phyloP scores from a whole-genome alignment of 2,797 vertebrate genomes.

The Acrocephalus scirpaceus region DNA sequence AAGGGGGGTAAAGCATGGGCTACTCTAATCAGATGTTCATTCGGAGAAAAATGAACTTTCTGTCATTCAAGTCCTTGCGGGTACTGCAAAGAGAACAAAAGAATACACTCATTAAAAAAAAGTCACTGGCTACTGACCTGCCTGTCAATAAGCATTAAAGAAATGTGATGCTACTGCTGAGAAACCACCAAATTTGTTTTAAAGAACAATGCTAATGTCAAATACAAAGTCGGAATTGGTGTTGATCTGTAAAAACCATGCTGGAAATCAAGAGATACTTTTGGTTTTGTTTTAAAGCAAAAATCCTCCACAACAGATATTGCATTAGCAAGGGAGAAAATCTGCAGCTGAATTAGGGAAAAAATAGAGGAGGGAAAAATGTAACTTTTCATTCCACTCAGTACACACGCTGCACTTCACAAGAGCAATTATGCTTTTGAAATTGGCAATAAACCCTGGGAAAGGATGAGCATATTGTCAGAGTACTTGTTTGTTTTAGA shows the following conservation, averaged over 20 bases:
- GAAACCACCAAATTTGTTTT: conserved; percentile 11
- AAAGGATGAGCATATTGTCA: background rate
- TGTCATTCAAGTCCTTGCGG: conserved; percentile 55
- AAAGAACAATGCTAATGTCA: background rate
- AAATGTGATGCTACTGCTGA: conserved; percentile 9
- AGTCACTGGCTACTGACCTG: conserved; percentile 43
- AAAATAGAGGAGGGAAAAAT: background rate
- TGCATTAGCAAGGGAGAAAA: background rate
- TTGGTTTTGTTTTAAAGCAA: background rate
- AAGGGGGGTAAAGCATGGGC: conserved; percentile 51
- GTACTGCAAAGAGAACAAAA: conserved; percentile 57
- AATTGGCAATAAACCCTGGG: background rate
- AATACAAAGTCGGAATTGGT: background rate
- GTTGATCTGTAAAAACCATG: background rate
- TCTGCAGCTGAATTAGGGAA: background rate
- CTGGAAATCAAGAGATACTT: background rate
- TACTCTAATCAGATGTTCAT: conserved; percentile 67
- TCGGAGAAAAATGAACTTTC: conserved; percentile 62
- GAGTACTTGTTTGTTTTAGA: background rate
- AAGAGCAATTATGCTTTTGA: background rate
- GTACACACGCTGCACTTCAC: background rate
- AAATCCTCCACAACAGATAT: background rate
- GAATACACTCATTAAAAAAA: conserved; percentile 38
- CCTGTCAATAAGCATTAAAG: conserved; percentile 46
- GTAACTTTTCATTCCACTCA: background rate